Evolutionary conservation across 2,113 vertebrate genomes (phyloP).

Genomic region (Rhipidura dahli): DNA sequence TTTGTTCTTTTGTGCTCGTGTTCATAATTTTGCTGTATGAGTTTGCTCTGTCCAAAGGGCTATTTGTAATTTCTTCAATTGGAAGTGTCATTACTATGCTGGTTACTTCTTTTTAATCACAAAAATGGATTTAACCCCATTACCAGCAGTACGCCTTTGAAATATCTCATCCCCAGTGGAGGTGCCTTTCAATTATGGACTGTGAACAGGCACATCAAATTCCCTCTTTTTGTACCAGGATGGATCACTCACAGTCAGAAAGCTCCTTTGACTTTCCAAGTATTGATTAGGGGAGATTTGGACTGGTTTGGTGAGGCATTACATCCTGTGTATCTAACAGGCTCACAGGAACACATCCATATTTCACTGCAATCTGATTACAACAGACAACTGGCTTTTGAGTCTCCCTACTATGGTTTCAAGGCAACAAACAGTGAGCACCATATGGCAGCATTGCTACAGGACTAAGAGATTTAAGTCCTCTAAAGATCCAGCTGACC

Average conservation of each 20-base stretch:
- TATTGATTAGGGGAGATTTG: slow-evolving; percentile 1
- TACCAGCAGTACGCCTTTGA: neutral
- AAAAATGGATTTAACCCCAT: neutral
- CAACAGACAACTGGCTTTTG: slow-evolving; percentile 18
- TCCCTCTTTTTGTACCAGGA: neutral
- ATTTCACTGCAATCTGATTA: slow-evolving; percentile 24
- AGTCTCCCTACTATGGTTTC: neutral
- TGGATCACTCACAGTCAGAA: neutral
- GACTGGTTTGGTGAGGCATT: neutral
- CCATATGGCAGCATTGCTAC: neutral
- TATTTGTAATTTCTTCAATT: neutral
- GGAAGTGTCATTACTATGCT: neutral
- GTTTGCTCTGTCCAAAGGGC: neutral
- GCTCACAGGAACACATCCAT: neutral
- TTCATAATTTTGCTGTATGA: neutral
- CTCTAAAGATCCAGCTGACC: slow-evolving; percentile 1
- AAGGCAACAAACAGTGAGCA: slow-evolving; percentile 51
- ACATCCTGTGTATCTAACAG: neutral
- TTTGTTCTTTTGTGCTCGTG: neutral
- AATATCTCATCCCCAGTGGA: neutral
- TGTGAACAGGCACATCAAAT: neutral
- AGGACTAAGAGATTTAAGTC: neutral
- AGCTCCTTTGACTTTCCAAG: neutral
- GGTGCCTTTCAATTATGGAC: neutral
- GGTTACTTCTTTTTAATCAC: neutral